These are phyloP conservation scores for Neopelma chrysocephalum DNA, from an alignment of 2,797 vertebrate species.

Conservation along the genomic window DNA sequence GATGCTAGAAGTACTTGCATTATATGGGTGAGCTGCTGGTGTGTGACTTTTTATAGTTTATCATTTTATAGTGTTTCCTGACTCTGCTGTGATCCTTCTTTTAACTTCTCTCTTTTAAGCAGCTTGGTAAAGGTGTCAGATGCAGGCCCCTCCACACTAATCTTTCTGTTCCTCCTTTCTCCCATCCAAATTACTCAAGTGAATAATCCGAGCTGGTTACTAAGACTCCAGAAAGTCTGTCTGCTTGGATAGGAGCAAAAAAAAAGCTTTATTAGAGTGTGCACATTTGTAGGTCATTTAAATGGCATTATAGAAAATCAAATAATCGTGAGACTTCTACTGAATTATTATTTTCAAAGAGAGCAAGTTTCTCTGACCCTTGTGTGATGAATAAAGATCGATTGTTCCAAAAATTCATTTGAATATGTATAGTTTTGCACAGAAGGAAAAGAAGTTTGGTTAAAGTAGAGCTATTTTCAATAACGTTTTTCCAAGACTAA, in stretches of 20 bases:
- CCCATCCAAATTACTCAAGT: neutral
- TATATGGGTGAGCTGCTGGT: neutral
- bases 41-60: neutral
- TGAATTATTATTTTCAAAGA: neutral
- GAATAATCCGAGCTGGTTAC: neutral
- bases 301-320: neutral
- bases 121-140: neutral
- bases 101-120: neutral
- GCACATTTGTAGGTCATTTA: neutral
- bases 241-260: neutral
- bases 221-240: neutral
- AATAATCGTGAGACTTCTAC: neutral
- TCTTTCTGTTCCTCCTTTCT: neutral
- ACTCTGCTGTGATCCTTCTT: neutral
- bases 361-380: neutral
- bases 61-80: neutral
- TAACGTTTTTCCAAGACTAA: neutral
- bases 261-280: neutral
- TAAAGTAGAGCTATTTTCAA: neutral
- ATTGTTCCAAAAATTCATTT: neutral
- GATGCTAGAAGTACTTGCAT: neutral
- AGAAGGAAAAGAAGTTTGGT: neutral
- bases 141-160: neutral
- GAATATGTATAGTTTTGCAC: neutral
- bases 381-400: neutral